Conservation (phyloP, 2,113 vertebrate genomes). For the Lutjanus erythropterus region DNA sequence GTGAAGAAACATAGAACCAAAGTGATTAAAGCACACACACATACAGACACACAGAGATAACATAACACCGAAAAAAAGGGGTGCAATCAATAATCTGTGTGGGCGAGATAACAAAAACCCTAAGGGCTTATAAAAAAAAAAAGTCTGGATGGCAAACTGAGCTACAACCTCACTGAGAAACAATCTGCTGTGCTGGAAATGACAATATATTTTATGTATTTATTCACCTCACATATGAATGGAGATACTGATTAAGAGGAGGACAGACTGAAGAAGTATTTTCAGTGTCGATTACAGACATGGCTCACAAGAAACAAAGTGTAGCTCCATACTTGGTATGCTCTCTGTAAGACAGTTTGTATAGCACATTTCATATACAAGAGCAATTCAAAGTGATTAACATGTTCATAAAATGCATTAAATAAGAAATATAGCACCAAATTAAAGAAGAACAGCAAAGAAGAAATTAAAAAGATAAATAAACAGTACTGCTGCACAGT, state of each 20-base stretch:
- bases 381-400: background rate
- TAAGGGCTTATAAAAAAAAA: conserved; percentile 7
- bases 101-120: conserved; percentile 50
- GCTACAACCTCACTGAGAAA: conserved; percentile 27
- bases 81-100: conserved; percentile 62
- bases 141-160: conserved; percentile 12
- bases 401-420: background rate
- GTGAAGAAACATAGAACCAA: conserved; percentile 25
- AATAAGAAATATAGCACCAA: background rate
- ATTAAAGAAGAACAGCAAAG: background rate
- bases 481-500: background rate
- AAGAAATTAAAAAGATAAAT: background rate
- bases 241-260: conserved; percentile 38
- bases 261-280: conserved; percentile 23
- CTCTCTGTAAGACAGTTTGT: background rate
- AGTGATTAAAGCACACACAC: conserved; percentile 33
- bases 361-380: background rate
- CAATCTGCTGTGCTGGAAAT: conserved; percentile 19
- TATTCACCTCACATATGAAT: conserved; percentile 31
- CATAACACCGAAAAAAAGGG: conserved; percentile 6
- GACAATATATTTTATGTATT: conserved; percentile 34
- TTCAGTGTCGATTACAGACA: conserved; percentile 18
- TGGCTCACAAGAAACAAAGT: background rate
- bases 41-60: conserved; percentile 15
- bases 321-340: background rate